Conservation (phyloP, 2,113 vertebrate genomes). For the Pelecanus crispus region DNA sequence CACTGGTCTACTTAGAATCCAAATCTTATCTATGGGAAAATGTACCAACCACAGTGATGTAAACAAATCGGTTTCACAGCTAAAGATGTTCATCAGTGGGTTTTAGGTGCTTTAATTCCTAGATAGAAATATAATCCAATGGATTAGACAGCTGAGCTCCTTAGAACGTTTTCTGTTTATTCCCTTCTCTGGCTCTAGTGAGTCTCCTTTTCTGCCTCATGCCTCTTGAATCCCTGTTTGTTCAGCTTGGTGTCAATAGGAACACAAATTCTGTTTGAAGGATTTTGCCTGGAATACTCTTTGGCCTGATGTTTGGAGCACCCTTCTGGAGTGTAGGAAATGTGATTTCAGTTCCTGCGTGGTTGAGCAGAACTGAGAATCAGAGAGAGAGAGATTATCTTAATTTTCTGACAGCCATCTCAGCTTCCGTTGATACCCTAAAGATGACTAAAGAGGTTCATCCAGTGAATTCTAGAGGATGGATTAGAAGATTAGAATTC, state of each 20-base stretch:
- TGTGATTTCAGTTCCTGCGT: neutral
- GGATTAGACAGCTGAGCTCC: neutral
- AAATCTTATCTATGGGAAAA: neutral
- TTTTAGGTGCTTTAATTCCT: neutral
- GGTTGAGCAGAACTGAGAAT: neutral
- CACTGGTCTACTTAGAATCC: neutral
- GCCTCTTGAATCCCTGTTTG: neutral
- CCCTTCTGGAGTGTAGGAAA: neutral
- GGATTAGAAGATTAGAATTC: neutral
- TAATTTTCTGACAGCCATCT: neutral
- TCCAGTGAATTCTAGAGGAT: neutral
- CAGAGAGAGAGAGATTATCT: neutral
- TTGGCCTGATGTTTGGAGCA: neutral
- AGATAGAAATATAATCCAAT: neutral
- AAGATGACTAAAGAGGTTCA: neutral
- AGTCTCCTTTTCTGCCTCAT: neutral
- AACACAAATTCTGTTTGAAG: neutral
- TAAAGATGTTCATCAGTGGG: neutral
- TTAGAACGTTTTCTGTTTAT: neutral
- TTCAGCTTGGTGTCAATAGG: neutral
- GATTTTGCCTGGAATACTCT: neutral
- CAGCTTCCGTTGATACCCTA: neutral
- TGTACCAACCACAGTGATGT: neutral
- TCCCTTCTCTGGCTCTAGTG: neutral
- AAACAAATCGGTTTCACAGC: neutral